These are phyloP conservation scores for Caenorhabditis tropicalis DNA, from an alignment of 1,140 invertebrate species.

Conservation along the genomic window DNA sequence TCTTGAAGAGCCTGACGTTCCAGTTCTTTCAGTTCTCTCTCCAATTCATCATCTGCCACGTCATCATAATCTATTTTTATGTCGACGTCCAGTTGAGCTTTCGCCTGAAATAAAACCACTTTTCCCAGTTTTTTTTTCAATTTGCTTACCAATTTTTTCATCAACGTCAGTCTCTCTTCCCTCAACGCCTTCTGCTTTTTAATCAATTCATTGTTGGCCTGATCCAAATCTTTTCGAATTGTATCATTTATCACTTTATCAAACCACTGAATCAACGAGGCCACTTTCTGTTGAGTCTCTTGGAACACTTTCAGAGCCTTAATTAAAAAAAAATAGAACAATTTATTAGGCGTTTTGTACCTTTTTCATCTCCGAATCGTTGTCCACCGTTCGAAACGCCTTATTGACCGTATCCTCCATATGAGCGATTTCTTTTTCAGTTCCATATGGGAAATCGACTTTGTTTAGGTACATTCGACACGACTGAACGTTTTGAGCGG, in stretches of 20 bases:
- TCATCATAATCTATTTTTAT: conserved; percentile 60
- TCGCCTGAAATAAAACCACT: background rate
- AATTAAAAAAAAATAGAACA: background rate
- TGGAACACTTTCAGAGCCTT: conserved; percentile 61
- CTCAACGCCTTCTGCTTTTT: conserved; percentile 68
- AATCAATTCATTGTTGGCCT: conserved; percentile 64
- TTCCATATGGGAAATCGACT: conserved; percentile 77
- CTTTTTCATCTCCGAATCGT: conserved; percentile 49
- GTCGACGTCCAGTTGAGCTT: conserved; percentile 47
- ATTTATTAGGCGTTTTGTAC: background rate
- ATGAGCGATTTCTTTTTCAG: conserved; percentile 75
- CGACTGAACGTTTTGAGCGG: conserved; percentile 75
- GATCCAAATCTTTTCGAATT: conserved; percentile 69
- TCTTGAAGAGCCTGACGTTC: conserved; percentile 65
- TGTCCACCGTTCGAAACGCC: conserved; percentile 76
- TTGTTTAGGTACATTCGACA: conserved; percentile 76
- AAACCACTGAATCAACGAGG: conserved; percentile 77
- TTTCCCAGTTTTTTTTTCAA: no score
- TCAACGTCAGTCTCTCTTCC: conserved; percentile 64
- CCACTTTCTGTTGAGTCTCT: conserved; percentile 75
- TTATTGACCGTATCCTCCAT: conserved; percentile 75
- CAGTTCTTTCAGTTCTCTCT: conserved; percentile 64
- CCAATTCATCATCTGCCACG: conserved; percentile 59
- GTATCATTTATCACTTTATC: conserved; percentile 73
- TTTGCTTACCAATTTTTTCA: conserved; percentile 66